Evolutionary conservation across 2,113 vertebrate genomes (phyloP).

Genomic region (Salminus brasiliensis): DNA sequence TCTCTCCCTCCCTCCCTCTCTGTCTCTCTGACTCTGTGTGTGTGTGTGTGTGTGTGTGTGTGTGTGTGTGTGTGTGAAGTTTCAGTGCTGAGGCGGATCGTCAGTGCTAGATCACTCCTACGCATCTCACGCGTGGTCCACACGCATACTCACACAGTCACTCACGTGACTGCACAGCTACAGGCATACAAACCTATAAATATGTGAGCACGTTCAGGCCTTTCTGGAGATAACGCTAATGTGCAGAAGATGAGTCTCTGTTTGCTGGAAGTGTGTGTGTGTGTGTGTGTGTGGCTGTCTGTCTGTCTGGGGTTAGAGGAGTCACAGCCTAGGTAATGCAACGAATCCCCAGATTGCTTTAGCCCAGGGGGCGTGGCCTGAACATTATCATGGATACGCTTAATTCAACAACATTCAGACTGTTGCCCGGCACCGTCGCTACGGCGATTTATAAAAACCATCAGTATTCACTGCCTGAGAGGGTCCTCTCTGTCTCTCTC

Average conservation of each 20-base stretch:
- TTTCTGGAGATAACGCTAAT: not conserved
- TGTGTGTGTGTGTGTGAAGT: not conserved
- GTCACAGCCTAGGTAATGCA: not conserved
- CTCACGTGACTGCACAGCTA: not conserved
- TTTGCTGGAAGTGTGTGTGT: not conserved
- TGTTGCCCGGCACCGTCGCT: not conserved
- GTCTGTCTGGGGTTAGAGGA: not conserved
- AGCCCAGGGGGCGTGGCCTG: not conserved
- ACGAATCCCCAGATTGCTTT: not conserved
- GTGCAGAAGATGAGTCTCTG: not conserved
- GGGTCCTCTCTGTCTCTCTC: not conserved
- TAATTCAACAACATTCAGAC: conserved; percentile 15
- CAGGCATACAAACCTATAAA: not conserved
- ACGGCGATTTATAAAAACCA: not conserved
- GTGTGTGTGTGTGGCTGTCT: not conserved
- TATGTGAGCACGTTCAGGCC: not conserved
- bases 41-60: conserved; percentile 19
- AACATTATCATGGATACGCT: conserved; percentile 1
- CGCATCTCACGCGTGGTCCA: not conserved
- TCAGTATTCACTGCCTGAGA: conserved; percentile 15
- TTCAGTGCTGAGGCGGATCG: not conserved
- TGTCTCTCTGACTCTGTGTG: not conserved
- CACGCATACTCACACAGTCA: not conserved
- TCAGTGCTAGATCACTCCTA: conserved; percentile 2
- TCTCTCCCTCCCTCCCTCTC: conserved; percentile 31